phyloP scores from a whole-genome alignment of 1,140 invertebrate species.

The Leptopilina boulardi region DNA sequence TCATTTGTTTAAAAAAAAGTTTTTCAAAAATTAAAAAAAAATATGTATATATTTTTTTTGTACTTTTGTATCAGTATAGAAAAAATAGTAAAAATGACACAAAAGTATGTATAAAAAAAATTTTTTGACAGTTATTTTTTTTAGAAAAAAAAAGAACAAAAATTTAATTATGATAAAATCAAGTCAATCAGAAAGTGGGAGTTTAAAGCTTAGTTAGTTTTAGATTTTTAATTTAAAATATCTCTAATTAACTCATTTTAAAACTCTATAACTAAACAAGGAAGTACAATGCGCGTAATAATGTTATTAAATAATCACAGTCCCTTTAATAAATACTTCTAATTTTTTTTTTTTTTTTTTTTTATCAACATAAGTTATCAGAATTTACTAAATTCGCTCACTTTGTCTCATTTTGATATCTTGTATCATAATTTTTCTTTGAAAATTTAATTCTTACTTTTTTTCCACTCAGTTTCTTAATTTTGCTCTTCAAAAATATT shows the following conservation, averaged over 20 bases:
- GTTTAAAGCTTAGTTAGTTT: not conserved
- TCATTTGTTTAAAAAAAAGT: not conserved
- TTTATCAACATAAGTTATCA: not conserved
- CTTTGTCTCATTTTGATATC: too few relatives aligned
- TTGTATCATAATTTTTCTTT: not conserved
- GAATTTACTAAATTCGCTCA: not conserved
- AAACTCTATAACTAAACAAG: not conserved
- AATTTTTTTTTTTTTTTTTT: not conserved
- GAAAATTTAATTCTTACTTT: too few relatives aligned
- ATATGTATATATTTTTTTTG: too few relatives aligned
- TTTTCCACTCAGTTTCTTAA: too few relatives aligned
- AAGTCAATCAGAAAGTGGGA: not conserved
- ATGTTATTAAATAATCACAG: constrained; percentile 24
- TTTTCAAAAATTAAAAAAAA: not conserved
- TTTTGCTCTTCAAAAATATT: too few relatives aligned
- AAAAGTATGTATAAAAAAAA: too few relatives aligned
- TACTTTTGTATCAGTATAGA: too few relatives aligned
- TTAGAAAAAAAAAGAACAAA: too few relatives aligned
- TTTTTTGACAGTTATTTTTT: too few relatives aligned
- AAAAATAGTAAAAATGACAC: too few relatives aligned
- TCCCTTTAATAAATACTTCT: not conserved
- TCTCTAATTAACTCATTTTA: not conserved
- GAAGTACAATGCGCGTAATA: not conserved
- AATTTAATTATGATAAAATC: not conserved
- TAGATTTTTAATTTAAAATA: not conserved